Conservation (phyloP, 2,888 invertebrate species). For the Margaritifera margaritifera region DNA sequence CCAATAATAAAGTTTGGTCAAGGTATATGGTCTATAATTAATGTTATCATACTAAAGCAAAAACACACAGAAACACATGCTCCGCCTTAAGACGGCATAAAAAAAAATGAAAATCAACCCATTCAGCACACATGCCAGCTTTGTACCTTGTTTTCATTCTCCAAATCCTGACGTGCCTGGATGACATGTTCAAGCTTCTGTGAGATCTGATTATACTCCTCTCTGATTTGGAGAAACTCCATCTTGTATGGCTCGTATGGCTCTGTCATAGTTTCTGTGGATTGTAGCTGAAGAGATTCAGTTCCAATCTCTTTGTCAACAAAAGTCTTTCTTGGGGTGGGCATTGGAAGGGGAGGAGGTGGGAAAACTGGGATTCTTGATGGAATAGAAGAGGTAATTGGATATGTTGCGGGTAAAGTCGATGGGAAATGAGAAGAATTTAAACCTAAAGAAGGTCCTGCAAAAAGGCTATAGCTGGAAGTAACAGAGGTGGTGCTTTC, state of each 20-base stretch:
- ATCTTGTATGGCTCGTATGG: slow-evolving; percentile 36
- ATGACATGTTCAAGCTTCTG: too few relatives aligned
- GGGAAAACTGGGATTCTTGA: slow-evolving; percentile 13
- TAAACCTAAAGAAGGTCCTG: slow-evolving; percentile 31
- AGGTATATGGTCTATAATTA: too few relatives aligned
- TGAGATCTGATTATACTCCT: slow-evolving; percentile 7
- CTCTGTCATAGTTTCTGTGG: slow-evolving; percentile 35
- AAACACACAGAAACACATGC: too few relatives aligned
- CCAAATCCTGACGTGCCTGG: slow-evolving; percentile 12
- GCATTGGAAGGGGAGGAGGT: slow-evolving; percentile 11
- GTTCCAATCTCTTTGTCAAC: slow-evolving; percentile 20
- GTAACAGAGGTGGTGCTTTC: not conserved
- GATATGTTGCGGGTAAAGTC: not conserved
- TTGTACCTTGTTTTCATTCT: slow-evolving; percentile 32
- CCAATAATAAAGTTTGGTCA: too few relatives aligned
- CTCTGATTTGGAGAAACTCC: slow-evolving; percentile 24
- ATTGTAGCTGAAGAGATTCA: slow-evolving; percentile 19
- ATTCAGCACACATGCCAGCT: not conserved
- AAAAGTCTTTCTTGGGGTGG: slow-evolving; percentile 6
- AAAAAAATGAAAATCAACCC: too few relatives aligned
- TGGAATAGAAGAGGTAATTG: slow-evolving; percentile 6
- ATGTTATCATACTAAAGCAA: too few relatives aligned
- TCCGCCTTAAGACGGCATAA: too few relatives aligned
- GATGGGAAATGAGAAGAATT: slow-evolving; percentile 15
- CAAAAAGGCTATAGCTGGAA: slow-evolving; percentile 34